phyloP scores from a whole-genome alignment of 2,888 invertebrate genomes.

The Mimumesa dahlbomi region DNA sequence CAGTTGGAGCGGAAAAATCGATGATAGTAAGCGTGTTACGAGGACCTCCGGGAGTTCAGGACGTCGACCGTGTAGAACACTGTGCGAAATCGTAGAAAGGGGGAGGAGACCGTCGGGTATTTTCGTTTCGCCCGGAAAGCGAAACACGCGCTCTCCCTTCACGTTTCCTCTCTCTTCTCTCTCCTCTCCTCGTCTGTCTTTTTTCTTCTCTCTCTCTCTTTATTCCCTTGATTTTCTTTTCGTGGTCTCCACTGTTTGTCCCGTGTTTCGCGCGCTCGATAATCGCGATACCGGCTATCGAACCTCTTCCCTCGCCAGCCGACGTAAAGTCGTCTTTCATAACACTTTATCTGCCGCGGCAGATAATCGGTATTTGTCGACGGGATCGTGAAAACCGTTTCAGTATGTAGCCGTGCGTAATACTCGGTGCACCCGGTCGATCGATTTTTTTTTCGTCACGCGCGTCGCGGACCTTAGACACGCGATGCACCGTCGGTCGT shows the following conservation, averaged over 20 bases:
- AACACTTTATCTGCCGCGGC: background rate
- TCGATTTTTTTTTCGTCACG: background rate
- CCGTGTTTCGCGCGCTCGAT: no score
- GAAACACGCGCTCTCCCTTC: background rate
- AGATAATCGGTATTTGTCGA: background rate
- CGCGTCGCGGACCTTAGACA: background rate
- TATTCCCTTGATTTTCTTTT: no score
- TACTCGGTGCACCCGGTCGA: background rate
- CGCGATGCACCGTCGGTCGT: background rate
- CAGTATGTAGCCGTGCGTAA: background rate
- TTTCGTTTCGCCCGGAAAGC: constrained; percentile 27
- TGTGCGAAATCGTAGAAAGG: constrained; percentile 1
- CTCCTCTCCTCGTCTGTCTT: background rate
- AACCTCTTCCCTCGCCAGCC: no score
- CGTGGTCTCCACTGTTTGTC: no score
- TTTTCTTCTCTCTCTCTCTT: no score
- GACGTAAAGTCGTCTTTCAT: no score
- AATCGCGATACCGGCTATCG: no score
- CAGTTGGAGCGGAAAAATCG: background rate
- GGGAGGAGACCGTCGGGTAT: constrained; percentile 16
- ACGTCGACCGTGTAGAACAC: constrained; percentile 5
- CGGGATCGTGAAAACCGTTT: background rate
- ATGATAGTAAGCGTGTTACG: no score
- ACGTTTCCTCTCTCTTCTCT: background rate
- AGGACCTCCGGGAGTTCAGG: background rate